Percentiles rank a stretch among this genome's conserved stretches.
Evolutionary conservation across 2,888 invertebrate species (phyloP).

Genomic region (Apomyelois bistriatella): DNA sequence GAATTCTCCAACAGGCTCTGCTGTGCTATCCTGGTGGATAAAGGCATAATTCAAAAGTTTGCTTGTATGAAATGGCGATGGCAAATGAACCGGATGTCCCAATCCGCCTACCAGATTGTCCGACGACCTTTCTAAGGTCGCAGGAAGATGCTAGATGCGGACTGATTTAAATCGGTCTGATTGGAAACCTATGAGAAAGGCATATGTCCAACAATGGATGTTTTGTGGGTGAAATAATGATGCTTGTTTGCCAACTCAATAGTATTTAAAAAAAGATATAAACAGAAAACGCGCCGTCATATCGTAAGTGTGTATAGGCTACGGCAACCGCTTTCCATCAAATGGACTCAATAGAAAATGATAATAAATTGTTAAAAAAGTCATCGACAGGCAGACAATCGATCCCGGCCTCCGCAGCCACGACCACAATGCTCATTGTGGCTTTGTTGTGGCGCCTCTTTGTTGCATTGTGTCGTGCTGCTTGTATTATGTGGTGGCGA

Average conservation of each 20-base stretch:
- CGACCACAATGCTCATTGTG: not conserved
- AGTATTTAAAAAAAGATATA: too few relatives aligned
- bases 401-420: not conserved
- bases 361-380: not conserved
- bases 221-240: too few relatives aligned
- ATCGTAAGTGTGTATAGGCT: too few relatives aligned
- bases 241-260: too few relatives aligned
- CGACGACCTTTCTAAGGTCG: too few relatives aligned
- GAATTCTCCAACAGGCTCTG: constrained; percentile 37
- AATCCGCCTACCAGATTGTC: too few relatives aligned
- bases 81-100: too few relatives aligned
- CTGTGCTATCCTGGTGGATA: constrained; percentile 35
- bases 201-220: too few relatives aligned
- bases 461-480: not conserved
- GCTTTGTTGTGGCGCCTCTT: not conserved
- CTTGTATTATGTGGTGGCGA: not conserved
- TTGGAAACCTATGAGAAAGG: too few relatives aligned
- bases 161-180: too few relatives aligned
- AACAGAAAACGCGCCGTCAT: too few relatives aligned
- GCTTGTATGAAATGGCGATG: not conserved
- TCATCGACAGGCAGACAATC: not conserved
- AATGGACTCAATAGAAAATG: not conserved
- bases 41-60: not conserved
- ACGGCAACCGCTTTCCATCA: not conserved
- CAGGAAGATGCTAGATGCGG: too few relatives aligned